Percentiles rank a stretch among this genome's conserved stretches.
phyloP scores from a whole-genome alignment of 2,888 invertebrate species.

The Drosophila cyrtoloma region DNA sequence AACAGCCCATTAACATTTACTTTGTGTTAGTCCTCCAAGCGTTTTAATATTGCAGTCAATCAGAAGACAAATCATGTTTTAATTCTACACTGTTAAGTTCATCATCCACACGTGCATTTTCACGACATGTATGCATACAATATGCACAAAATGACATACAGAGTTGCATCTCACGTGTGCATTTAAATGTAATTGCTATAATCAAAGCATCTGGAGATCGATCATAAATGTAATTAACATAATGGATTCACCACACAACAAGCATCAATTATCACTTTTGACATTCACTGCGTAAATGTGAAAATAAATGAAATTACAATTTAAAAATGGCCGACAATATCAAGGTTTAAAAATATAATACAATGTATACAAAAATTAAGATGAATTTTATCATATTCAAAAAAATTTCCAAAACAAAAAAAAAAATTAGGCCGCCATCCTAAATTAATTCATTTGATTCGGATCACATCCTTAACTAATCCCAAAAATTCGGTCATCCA shows the following conservation, averaged over 20 bases:
- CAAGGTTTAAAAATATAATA: background rate
- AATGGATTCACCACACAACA: background rate
- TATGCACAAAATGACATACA: no score
- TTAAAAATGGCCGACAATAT: background rate
- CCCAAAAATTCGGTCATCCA: background rate
- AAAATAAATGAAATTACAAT: background rate
- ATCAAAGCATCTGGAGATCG: background rate
- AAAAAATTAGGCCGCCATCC: background rate
- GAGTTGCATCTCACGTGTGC: background rate
- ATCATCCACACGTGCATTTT: background rate
- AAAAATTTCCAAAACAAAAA: background rate
- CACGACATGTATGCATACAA: background rate
- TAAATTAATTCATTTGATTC: background rate
- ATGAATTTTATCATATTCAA: background rate
- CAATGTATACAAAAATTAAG: background rate
- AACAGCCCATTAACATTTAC: constrained; percentile 67
- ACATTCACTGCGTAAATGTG: constrained; percentile 1
- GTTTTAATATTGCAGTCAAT: constrained; percentile 24
- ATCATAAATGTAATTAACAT: background rate
- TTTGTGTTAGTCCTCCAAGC: constrained; percentile 21
- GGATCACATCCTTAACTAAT: no score
- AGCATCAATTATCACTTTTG: background rate
- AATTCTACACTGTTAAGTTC: background rate
- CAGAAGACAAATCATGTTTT: constrained; percentile 32
- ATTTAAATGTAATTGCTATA: background rate